phyloP scores from a whole-genome alignment of 2,797 vertebrate species.

The Luscinia luscinia region DNA sequence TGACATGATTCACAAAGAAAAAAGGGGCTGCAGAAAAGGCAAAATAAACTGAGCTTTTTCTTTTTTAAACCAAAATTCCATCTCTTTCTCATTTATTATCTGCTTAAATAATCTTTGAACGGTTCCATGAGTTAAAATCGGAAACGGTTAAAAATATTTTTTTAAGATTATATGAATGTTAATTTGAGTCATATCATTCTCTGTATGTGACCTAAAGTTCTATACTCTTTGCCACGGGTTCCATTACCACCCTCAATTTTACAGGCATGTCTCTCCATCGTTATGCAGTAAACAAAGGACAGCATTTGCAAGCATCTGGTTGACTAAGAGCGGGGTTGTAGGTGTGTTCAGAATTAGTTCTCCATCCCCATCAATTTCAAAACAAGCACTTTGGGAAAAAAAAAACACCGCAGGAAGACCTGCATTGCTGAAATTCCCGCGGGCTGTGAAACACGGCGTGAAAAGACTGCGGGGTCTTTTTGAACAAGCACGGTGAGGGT shows the following conservation, averaged over 20 bases:
- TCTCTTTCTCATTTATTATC: neutral
- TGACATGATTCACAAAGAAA: neutral
- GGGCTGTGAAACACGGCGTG: accelerated
- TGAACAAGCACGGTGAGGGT: accelerated
- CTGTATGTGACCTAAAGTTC: neutral
- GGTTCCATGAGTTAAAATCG: neutral
- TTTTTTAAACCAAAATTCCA: neutral
- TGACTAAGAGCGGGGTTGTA: neutral
- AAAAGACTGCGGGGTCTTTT: neutral
- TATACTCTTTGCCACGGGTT: accelerated
- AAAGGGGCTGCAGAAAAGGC: neutral
- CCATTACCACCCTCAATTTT: neutral
- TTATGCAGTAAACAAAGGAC: neutral
- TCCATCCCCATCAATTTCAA: neutral
- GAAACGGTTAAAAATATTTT: neutral
- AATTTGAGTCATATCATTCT: neutral
- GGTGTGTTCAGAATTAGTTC: neutral
- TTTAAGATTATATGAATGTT: neutral
- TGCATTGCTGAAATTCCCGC: neutral
- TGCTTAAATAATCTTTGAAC: neutral
- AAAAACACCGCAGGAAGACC: neutral
- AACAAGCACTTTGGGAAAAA: neutral
- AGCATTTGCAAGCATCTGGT: neutral
- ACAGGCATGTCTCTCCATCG: neutral
- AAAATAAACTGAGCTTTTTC: neutral